phyloP scores from a whole-genome alignment of 2,797 vertebrate genomes.

The Notoglanidium macrostoma region DNA sequence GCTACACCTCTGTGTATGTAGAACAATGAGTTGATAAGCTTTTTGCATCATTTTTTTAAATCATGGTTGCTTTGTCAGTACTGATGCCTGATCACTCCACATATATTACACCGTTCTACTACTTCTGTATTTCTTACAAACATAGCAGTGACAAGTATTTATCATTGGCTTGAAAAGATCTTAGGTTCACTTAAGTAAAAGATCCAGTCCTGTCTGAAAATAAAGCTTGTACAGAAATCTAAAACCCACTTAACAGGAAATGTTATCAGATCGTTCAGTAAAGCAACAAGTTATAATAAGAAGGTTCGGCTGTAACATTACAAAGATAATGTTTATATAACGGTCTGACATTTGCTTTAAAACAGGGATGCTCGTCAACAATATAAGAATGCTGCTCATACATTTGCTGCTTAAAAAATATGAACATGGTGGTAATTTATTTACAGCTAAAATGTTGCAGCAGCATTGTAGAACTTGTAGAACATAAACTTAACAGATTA shows the following conservation, averaged over 20 bases:
- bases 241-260: neutral
- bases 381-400: neutral
- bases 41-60: neutral
- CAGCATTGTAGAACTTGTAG: neutral
- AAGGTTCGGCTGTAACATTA: slow-evolving; percentile 8
- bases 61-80: neutral
- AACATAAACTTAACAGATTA: neutral
- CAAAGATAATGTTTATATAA: neutral
- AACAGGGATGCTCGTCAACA: neutral
- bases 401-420: neutral
- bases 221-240: neutral
- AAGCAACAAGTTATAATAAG: neutral
- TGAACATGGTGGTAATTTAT: neutral
- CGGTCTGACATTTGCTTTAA: neutral
- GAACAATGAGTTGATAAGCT: too few relatives aligned
- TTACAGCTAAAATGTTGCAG: neutral
- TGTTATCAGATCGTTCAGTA: neutral
- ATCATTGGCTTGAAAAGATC: neutral
- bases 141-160: neutral
- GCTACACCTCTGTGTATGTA: neutral
- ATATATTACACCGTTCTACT: neutral
- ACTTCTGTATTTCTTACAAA: neutral
- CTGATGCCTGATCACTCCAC: neutral
- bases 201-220: neutral
- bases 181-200: slow-evolving; percentile 6